Conservation (phyloP, 2,888 invertebrate species). For the Sclerodermus sp. region DNA sequence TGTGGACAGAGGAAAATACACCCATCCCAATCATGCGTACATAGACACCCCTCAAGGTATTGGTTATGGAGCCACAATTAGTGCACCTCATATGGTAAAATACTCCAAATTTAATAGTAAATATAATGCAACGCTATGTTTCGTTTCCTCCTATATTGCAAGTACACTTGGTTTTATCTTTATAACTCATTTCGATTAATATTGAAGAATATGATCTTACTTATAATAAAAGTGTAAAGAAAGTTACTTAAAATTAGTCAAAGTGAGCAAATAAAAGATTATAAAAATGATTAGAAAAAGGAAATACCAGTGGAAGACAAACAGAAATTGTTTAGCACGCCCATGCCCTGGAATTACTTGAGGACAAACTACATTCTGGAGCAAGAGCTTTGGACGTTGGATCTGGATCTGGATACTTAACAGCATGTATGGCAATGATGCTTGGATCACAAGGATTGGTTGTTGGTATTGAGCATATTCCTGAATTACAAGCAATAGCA, state of each 20-base stretch:
- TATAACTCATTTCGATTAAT: neutral
- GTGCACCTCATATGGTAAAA: slow-evolving; percentile 92
- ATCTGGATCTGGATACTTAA: slow-evolving; percentile 91
- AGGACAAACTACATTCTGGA: slow-evolving; percentile 75
- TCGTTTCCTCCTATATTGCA: neutral
- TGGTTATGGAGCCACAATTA: slow-evolving; percentile 92
- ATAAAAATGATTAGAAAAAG: neutral
- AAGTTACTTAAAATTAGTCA: neutral
- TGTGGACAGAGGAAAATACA: slow-evolving; percentile 84
- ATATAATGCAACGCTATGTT: neutral
- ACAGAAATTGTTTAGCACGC: slow-evolving; percentile 71
- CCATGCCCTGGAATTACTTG: slow-evolving; percentile 83
- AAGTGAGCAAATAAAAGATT: neutral
- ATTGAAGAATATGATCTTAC: neutral
- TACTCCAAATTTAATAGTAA: neutral
- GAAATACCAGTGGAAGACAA: slow-evolving; percentile 15
- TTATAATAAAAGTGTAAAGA: neutral
- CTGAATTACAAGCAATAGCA: slow-evolving; percentile 76
- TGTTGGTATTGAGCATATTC: slow-evolving; percentile 90
- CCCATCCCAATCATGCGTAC: slow-evolving; percentile 72
- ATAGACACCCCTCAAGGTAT: slow-evolving; percentile 91
- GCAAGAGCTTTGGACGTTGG: slow-evolving; percentile 87
- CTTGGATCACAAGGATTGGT: slow-evolving; percentile 70
- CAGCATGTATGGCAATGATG: slow-evolving; percentile 88
- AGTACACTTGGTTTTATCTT: too few relatives aligned